A percentile compares a stretch with the other conserved stretches of the same genome.
These are phyloP conservation scores for Trachurus trachurus DNA, from an alignment of 2,797 vertebrate genomes.

Conservation along the genomic window DNA sequence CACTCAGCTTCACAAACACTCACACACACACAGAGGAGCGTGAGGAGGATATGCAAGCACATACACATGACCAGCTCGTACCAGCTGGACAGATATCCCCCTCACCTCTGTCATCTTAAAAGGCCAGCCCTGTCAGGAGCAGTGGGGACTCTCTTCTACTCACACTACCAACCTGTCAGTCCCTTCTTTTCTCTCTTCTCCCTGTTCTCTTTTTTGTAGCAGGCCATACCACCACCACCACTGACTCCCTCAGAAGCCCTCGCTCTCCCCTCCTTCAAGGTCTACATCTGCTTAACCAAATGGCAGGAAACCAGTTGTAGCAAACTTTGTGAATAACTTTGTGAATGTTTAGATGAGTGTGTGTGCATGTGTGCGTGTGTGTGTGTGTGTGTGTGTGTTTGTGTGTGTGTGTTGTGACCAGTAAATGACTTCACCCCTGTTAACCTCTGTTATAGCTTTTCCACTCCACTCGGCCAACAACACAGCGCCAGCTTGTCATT, in stretches of 20 bases:
- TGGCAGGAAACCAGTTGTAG: slow-evolving; percentile 13
- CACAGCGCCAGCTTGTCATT: slow-evolving; percentile 47
- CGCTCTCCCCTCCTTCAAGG: slow-evolving; percentile 29
- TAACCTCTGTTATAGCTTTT: slow-evolving; percentile 57
- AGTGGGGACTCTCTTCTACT: slow-evolving; percentile 9
- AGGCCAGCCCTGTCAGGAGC: slow-evolving; percentile 49
- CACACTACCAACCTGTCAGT: slow-evolving; percentile 25
- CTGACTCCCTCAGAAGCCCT: neutral
- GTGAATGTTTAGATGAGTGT: slow-evolving; percentile 8
- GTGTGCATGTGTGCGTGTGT: neutral
- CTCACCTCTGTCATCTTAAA: slow-evolving; percentile 57
- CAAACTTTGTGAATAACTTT: slow-evolving; percentile 18
- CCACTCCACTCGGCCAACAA: slow-evolving; percentile 39
- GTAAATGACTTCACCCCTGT: slow-evolving; percentile 55
- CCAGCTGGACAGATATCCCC: slow-evolving; percentile 54
- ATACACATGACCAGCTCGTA: neutral
- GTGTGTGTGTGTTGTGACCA: slow-evolving; percentile 19
- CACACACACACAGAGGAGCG: slow-evolving; percentile 3
- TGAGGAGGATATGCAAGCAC: slow-evolving; percentile 1
- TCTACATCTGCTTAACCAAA: slow-evolving; percentile 35
- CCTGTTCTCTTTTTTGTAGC: slow-evolving; percentile 4
- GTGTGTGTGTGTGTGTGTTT: slow-evolving; percentile 2
- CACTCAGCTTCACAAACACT: slow-evolving; percentile 46
- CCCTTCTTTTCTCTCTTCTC: neutral
- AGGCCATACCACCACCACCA: neutral